These are phyloP conservation scores for Mycteria americana DNA, from an alignment of 2,797 vertebrate genomes.

Conservation along the genomic window DNA sequence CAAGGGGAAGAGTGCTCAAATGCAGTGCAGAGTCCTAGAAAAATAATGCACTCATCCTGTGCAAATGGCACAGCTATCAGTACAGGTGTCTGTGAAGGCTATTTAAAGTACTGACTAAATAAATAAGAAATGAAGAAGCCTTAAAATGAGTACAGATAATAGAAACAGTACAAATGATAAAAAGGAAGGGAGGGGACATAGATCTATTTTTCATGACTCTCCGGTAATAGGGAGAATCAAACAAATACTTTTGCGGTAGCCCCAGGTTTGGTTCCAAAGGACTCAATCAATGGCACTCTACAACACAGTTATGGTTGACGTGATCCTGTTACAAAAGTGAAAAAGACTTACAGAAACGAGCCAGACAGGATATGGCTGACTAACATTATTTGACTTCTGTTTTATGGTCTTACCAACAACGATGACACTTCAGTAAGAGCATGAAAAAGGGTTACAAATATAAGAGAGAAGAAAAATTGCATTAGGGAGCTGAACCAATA, in stretches of 20 bases:
- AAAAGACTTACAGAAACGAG: not conserved
- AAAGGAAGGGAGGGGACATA: not conserved
- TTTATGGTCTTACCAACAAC: not conserved
- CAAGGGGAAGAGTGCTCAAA: not conserved
- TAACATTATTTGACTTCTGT: not conserved
- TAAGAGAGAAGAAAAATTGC: not conserved
- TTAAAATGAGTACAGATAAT: conserved; percentile 13
- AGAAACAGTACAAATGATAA: not conserved
- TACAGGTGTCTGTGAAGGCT: conserved; percentile 9
- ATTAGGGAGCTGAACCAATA: not conserved
- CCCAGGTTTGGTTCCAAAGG: not conserved
- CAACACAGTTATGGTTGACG: not conserved
- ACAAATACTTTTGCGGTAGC: not conserved
- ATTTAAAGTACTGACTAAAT: conserved; percentile 43
- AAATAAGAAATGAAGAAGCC: conserved; percentile 51
- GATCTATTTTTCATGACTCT: conserved; percentile 16
- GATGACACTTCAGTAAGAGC: not conserved
- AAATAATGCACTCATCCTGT: not conserved
- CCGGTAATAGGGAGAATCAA: not conserved
- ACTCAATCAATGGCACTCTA: not conserved
- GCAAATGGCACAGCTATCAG: not conserved
- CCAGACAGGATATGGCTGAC: not conserved
- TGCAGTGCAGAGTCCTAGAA: not conserved
- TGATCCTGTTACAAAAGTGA: not conserved
- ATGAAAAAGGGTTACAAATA: not conserved